These are phyloP conservation scores for Chaetogeoica ovagalla DNA, from an alignment of 2,888 invertebrate genomes.

Conservation along the genomic window DNA sequence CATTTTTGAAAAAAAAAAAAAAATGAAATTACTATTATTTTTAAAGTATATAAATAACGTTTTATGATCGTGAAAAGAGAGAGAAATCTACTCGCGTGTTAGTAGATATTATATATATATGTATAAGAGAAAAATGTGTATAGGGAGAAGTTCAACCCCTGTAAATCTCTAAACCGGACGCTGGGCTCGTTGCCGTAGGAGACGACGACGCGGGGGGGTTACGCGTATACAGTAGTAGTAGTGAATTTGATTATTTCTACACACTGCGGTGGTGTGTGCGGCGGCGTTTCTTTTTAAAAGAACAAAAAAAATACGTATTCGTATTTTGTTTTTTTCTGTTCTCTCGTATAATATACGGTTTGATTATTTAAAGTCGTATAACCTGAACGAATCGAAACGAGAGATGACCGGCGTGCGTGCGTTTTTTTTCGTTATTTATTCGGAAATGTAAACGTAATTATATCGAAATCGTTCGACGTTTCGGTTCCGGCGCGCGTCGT, in stretches of 20 bases:
- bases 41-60: constrained; percentile 48
- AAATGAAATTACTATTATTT: constrained; percentile 45
- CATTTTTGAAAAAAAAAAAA: not conserved
- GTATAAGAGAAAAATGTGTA: not conserved
- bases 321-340: not conserved
- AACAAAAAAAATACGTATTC: no score
- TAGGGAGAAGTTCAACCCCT: constrained; percentile 35
- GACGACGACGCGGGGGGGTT: no score
- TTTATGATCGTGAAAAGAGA: constrained; percentile 46
- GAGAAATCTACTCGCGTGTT: not conserved
- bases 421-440: constrained; percentile 28
- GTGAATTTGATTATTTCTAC: constrained; percentile 32
- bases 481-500: constrained; percentile 3
- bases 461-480: constrained; percentile 15
- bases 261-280: no score
- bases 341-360: constrained; percentile 15
- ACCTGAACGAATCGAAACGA: constrained; percentile 46
- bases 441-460: constrained; percentile 38
- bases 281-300: constrained; percentile 14
- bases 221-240: no score
- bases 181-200: no score
- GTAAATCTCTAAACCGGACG: constrained; percentile 43
- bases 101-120: not conserved
- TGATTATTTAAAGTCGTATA: constrained; percentile 35
- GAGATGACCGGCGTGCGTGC: constrained; percentile 39